These are phyloP conservation scores for Galendromus occidentalis DNA, from an alignment of 1,140 invertebrate genomes.

Conservation along the genomic window DNA sequence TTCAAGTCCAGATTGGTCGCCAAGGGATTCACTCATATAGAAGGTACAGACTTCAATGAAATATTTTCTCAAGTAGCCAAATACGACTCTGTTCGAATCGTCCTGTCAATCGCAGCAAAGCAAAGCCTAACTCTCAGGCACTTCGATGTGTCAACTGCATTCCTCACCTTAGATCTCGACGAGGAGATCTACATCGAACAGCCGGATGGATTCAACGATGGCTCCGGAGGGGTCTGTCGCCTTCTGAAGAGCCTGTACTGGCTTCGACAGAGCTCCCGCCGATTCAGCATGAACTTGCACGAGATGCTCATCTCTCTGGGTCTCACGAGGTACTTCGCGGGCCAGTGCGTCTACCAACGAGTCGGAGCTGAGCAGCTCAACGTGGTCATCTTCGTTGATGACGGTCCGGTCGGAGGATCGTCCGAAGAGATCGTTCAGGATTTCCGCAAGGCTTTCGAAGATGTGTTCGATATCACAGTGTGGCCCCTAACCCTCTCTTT, in stretches of 20 bases:
- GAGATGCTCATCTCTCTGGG: not conserved
- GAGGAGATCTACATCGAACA: not conserved
- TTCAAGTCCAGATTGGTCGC: conserved; percentile 27
- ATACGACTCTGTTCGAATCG: too few relatives aligned
- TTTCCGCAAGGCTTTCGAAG: too few relatives aligned
- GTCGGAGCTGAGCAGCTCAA: too few relatives aligned
- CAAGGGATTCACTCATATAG: conserved; percentile 25
- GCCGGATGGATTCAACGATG: not conserved
- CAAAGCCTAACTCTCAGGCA: too few relatives aligned
- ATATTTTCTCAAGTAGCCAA: too few relatives aligned
- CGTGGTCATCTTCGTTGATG: too few relatives aligned
- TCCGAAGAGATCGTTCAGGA: too few relatives aligned
- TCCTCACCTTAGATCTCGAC: not conserved
- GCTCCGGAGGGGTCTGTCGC: not conserved
- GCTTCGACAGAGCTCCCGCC: not conserved
- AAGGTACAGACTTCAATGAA: conserved; percentile 28
- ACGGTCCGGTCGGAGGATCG: too few relatives aligned
- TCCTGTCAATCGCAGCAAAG: too few relatives aligned
- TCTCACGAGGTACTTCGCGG: not conserved
- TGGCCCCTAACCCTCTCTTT: too few relatives aligned
- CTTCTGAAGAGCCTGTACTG: not conserved
- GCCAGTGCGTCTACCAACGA: not conserved
- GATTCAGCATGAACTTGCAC: not conserved
- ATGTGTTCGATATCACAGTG: too few relatives aligned
- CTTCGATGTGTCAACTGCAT: too few relatives aligned